Conservation (phyloP, 2,888 invertebrate genomes). For the Tillus elongatus region DNA sequence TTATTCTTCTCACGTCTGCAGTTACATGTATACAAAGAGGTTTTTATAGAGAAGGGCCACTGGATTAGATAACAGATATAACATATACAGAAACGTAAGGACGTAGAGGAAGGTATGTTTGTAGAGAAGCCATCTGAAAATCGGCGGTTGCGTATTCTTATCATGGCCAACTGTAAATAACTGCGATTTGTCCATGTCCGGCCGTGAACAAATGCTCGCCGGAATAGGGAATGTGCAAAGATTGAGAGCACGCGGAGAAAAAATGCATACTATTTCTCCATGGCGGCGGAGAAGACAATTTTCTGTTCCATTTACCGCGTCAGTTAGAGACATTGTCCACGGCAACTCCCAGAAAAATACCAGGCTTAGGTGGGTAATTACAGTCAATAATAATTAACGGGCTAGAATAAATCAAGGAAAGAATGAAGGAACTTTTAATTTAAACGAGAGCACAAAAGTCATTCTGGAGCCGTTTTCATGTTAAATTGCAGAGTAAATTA, state of each 20-base stretch:
- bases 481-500: conserved; percentile 28
- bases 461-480: conserved; percentile 22
- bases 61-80: no score
- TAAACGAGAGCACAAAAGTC: conserved; percentile 25
- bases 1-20: no score
- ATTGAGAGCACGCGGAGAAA: conserved; percentile 40
- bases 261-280: conserved; percentile 40
- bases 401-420: conserved; percentile 38
- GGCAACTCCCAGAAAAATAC: conserved; percentile 28
- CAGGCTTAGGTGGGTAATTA: conserved; percentile 40
- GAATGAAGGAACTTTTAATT: conserved; percentile 38
- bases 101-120: no score
- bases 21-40: no score
- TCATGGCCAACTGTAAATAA: conserved; percentile 42
- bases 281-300: conserved; percentile 41
- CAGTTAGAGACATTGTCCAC: conserved; percentile 36
- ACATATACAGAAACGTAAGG: no score
- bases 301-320: conserved; percentile 44
- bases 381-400: conserved; percentile 41
- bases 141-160: conserved; percentile 38
- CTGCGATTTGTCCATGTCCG: conserved; percentile 43
- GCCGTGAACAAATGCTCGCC: conserved; percentile 35
- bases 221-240: conserved; percentile 40
- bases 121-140: no score
- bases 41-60: no score